Conservation (phyloP, 2,113 vertebrate species). For the Corythoichthys intestinalis region DNA sequence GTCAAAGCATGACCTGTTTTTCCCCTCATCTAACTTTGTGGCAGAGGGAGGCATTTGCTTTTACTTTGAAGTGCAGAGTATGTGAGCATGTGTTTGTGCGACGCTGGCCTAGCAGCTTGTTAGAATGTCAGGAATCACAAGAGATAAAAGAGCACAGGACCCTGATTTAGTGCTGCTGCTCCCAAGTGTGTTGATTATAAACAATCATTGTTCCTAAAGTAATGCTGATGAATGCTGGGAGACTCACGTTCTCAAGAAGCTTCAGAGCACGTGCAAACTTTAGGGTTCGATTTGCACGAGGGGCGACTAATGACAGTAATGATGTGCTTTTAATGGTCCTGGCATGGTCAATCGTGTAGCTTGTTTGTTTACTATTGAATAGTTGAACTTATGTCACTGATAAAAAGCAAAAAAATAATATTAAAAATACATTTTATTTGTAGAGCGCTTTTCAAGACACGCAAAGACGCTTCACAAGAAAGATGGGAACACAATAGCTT, state of each 20-base stretch:
- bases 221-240: constrained; percentile 4
- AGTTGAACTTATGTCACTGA: background rate
- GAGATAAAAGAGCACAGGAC: constrained; percentile 53
- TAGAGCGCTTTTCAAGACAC: too few species aligned
- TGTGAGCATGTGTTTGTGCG: constrained; percentile 9
- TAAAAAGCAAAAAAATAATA: too few species aligned
- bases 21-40: constrained; percentile 21
- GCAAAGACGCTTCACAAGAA: too few species aligned
- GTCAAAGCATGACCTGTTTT: constrained; percentile 61
- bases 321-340: background rate
- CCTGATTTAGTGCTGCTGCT: constrained; percentile 28
- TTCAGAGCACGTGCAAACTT: background rate
- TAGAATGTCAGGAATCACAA: constrained; percentile 50
- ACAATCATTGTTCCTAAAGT: constrained; percentile 16
- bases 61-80: constrained; percentile 53
- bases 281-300: background rate
- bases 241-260: background rate
- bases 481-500: too few species aligned
- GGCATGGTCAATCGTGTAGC: background rate
- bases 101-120: constrained; percentile 53
- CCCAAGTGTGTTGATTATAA: constrained; percentile 45
- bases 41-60: constrained; percentile 30
- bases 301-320: background rate
- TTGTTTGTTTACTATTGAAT: background rate
- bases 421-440: too few species aligned